These are phyloP conservation scores for Thera britannica DNA, from an alignment of 2,888 invertebrate species.

Conservation along the genomic window DNA sequence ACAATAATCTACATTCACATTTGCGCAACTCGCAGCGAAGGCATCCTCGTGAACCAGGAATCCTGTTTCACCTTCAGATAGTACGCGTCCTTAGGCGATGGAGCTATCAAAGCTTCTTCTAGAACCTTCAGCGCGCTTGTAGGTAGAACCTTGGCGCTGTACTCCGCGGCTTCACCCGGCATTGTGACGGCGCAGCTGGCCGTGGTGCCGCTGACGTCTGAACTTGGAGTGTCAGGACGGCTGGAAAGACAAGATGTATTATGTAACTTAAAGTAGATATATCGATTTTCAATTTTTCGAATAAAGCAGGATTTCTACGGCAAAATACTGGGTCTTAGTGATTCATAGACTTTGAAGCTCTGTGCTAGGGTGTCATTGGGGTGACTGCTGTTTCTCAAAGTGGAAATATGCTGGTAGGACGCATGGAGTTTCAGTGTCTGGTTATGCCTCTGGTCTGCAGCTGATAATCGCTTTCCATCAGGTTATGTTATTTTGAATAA, in stretches of 20 bases:
- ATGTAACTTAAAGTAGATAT: too few species aligned
- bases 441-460: too few species aligned
- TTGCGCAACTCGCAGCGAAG: slow-evolving; percentile 72
- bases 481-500: neutral
- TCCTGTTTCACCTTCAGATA: slow-evolving; percentile 80
- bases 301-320: too few species aligned
- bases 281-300: too few species aligned
- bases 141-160: slow-evolving; percentile 86
- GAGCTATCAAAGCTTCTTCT: slow-evolving; percentile 86
- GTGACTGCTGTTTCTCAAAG: too few species aligned
- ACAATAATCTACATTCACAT: slow-evolving; percentile 12
- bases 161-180: slow-evolving; percentile 86
- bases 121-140: slow-evolving; percentile 85
- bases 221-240: slow-evolving; percentile 79
- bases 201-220: slow-evolving; percentile 70
- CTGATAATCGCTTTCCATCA: too few species aligned
- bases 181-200: slow-evolving; percentile 79
- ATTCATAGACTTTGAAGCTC: too few species aligned
- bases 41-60: slow-evolving; percentile 82
- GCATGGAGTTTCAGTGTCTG: too few species aligned
- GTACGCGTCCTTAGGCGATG: slow-evolving; percentile 82
- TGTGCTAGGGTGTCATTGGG: too few species aligned
- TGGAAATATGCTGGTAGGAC: too few species aligned
- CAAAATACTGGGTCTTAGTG: too few species aligned
- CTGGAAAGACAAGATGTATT: slow-evolving; percentile 48